These are phyloP conservation scores for Sinodicranocentrus sp. DNA, from an alignment of 2,888 invertebrate genomes.

Conservation along the genomic window DNA sequence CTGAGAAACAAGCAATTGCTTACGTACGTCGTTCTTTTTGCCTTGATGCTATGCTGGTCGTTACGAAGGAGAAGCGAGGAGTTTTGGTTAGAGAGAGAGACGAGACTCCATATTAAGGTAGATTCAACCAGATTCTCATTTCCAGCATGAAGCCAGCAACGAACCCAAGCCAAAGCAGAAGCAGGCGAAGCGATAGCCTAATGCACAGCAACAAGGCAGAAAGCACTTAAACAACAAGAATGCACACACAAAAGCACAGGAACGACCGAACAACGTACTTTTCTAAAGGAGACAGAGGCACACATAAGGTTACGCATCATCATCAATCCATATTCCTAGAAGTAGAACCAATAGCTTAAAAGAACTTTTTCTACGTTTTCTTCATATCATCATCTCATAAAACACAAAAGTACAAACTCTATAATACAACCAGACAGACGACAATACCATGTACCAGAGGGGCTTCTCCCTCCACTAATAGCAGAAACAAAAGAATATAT, in stretches of 20 bases:
- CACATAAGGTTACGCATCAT: constrained; percentile 58
- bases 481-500: too few relatives aligned
- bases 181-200: constrained; percentile 30
- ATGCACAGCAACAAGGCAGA: constrained; percentile 55
- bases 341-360: constrained; percentile 49
- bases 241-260: constrained; percentile 60
- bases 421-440: too few relatives aligned
- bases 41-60: background rate
- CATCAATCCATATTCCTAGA: constrained; percentile 63
- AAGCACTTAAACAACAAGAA: constrained; percentile 58
- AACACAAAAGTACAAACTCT: background rate
- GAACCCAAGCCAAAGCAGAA: constrained; percentile 45
- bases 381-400: constrained; percentile 1
- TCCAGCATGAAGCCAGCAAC: constrained; percentile 19
- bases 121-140: background rate
- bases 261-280: constrained; percentile 66
- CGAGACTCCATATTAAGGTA: constrained; percentile 24
- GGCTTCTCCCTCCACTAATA: too few relatives aligned
- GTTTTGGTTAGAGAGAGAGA: background rate
- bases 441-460: too few relatives aligned
- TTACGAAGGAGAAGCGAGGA: background rate
- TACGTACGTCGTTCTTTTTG: constrained; percentile 2
- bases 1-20: constrained; percentile 40
- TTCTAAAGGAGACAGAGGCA: constrained; percentile 24
- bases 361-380: background rate